Conservation (phyloP, 2,888 invertebrate genomes). For the Chalcosyrphus nemorum region DNA sequence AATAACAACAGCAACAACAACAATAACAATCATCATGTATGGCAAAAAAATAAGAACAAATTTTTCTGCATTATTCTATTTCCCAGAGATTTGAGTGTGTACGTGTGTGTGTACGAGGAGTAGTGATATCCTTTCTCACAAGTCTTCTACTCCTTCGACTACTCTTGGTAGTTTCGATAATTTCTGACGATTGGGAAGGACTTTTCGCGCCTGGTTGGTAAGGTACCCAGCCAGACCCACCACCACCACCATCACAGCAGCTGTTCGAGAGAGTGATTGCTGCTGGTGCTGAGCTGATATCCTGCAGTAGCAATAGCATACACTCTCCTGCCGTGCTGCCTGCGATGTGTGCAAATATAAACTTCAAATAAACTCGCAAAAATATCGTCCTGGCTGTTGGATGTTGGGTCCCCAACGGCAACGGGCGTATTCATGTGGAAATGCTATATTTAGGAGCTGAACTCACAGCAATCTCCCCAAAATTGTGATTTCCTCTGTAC, state of each 20-base stretch:
- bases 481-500: constrained; percentile 40
- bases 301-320: constrained; percentile 8
- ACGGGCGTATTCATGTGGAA: constrained; percentile 50
- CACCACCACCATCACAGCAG: too few species aligned
- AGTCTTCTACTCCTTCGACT: background rate
- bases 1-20: too few species aligned
- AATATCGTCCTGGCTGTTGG: constrained; percentile 6
- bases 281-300: background rate
- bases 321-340: background rate
- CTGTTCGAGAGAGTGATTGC: constrained; percentile 6
- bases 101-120: background rate
- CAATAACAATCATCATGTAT: too few species aligned
- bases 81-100: background rate
- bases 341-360: constrained; percentile 14
- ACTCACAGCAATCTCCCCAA: constrained; percentile 49
- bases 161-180: constrained; percentile 6
- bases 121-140: background rate
- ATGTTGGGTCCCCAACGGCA: constrained; percentile 28
- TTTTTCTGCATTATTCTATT: constrained; percentile 1
- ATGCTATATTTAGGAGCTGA: constrained; percentile 58
- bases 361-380: constrained; percentile 42
- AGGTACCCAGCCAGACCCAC: too few species aligned
- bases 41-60: background rate
- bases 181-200: background rate
- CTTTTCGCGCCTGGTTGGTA: constrained; percentile 5